phyloP scores from a whole-genome alignment of 2,888 invertebrate species.

The Caenorhabditis afra region DNA sequence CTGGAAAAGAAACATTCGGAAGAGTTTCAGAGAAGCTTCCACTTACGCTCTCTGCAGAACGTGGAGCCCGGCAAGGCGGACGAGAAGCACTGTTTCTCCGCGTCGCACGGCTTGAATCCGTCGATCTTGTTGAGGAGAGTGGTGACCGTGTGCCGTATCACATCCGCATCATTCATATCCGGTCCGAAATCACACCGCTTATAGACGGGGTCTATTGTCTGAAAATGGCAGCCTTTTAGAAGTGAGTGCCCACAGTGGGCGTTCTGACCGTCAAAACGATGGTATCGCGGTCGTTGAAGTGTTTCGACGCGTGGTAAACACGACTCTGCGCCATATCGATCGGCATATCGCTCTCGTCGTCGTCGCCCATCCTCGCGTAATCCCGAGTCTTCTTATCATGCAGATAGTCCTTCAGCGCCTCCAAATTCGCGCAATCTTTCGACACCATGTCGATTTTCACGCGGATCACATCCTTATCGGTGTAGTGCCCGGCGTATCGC shows the following conservation, averaged over 20 bases:
- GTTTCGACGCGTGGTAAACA: too few relatives aligned
- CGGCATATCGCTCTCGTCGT: slow-evolving; percentile 4
- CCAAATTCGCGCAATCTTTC: slow-evolving; percentile 49
- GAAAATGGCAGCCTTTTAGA: not conserved
- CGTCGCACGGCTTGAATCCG: slow-evolving; percentile 1
- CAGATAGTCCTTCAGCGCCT: slow-evolving; percentile 10
- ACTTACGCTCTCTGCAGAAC: slow-evolving; percentile 50
- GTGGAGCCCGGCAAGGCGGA: slow-evolving; percentile 11
- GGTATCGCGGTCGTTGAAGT: not conserved
- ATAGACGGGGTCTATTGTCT: slow-evolving; percentile 36
- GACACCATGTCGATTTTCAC: slow-evolving; percentile 33
- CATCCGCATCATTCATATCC: slow-evolving; percentile 17
- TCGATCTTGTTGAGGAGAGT: slow-evolving; percentile 20
- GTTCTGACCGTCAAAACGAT: not conserved
- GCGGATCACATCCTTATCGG: slow-evolving; percentile 51
- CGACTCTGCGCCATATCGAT: not conserved
- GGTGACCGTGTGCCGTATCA: slow-evolving; percentile 4
- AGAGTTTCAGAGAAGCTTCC: not conserved
- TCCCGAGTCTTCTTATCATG: too few relatives aligned
- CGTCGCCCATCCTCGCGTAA: not conserved
- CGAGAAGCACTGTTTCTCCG: slow-evolving; percentile 26
- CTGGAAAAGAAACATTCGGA: slow-evolving; percentile 16
- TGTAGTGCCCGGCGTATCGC: slow-evolving; percentile 38
- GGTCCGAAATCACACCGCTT: slow-evolving; percentile 33
- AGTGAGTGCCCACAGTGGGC: too few relatives aligned